These are phyloP conservation scores for Actias luna DNA, from an alignment of 2,888 invertebrate species.

Conservation along the genomic window DNA sequence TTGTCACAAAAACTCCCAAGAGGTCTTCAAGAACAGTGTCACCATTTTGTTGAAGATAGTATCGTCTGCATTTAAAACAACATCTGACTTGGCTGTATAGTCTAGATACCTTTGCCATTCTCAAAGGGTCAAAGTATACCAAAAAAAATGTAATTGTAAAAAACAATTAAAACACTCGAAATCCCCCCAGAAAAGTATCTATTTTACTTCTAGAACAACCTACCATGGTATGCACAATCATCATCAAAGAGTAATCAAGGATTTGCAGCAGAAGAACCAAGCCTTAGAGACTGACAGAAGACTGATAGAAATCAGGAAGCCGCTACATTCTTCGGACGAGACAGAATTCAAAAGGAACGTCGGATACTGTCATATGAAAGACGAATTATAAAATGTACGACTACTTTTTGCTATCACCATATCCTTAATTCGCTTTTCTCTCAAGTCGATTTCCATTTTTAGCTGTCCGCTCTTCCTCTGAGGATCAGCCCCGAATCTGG, in stretches of 20 bases:
- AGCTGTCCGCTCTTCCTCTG: too few relatives aligned
- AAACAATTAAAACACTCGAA: neutral
- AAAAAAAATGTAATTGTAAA: too few relatives aligned
- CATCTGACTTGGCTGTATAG: too few relatives aligned
- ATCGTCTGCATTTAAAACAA: too few relatives aligned
- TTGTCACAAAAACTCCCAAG: too few relatives aligned
- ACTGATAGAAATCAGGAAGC: conserved; percentile 86
- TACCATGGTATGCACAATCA: conserved; percentile 82
- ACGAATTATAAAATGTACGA: conserved; percentile 67
- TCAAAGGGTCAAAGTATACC: too few relatives aligned
- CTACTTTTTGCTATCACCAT: neutral
- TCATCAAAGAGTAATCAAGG: conserved; percentile 82
- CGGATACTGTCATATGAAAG: conserved; percentile 85
- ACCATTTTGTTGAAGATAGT: too few relatives aligned
- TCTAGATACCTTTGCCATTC: too few relatives aligned
- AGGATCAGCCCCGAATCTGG: too few relatives aligned
- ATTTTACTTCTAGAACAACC: conserved; percentile 70
- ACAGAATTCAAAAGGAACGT: conserved; percentile 88
- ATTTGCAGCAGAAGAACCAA: conserved; percentile 88
- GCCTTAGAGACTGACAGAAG: conserved; percentile 89
- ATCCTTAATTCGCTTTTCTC: too few relatives aligned
- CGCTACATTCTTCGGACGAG: conserved; percentile 74
- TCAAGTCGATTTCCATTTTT: too few relatives aligned
- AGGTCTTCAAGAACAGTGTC: too few relatives aligned
- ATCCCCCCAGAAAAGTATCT: neutral